Evolutionary conservation across 2,797 vertebrate genomes (phyloP).

Genomic region (Arnoldichthys spilopterus): DNA sequence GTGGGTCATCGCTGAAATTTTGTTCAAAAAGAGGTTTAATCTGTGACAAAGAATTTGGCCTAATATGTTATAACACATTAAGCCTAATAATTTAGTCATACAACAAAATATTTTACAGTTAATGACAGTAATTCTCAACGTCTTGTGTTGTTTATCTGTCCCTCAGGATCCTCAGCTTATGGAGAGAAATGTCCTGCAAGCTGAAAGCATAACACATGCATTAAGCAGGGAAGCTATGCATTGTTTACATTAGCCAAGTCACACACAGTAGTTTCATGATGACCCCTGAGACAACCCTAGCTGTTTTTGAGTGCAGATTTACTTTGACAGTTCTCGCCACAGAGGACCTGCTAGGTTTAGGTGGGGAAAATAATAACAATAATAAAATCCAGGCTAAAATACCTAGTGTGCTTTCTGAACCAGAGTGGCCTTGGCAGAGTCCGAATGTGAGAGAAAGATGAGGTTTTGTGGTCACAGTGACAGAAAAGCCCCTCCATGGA

Average conservation of each 20-base stretch:
- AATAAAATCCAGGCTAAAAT: slow-evolving; percentile 45
- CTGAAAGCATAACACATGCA: not conserved
- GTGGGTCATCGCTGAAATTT: too few species aligned
- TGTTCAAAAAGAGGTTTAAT: not conserved
- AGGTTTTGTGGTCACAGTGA: slow-evolving; percentile 56
- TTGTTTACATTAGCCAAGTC: not conserved
- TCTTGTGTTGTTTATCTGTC: not conserved
- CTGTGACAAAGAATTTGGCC: not conserved
- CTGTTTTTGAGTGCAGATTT: slow-evolving; percentile 37
- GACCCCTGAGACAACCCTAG: slow-evolving; percentile 23
- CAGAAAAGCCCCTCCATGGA: slow-evolving; percentile 54
- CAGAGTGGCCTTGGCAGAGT: slow-evolving; percentile 53
- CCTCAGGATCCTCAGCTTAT: not conserved
- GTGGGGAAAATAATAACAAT: slow-evolving; percentile 41
- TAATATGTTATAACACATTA: not conserved
- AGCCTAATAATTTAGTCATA: not conserved
- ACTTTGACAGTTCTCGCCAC: slow-evolving; percentile 33
- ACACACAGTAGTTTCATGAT: slow-evolving; percentile 17
- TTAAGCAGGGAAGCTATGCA: not conserved
- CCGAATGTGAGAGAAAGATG: slow-evolving; percentile 33
- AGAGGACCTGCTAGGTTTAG: slow-evolving; percentile 46
- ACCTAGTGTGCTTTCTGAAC: slow-evolving; percentile 47
- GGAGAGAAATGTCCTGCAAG: not conserved
- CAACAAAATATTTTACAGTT: not conserved
- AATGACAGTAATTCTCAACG: not conserved